A percentile compares a stretch with the other conserved stretches of the same genome.
Evolutionary conservation across 2,888 invertebrate genomes (phyloP).

Genomic region (Napeogenes inachia): DNA sequence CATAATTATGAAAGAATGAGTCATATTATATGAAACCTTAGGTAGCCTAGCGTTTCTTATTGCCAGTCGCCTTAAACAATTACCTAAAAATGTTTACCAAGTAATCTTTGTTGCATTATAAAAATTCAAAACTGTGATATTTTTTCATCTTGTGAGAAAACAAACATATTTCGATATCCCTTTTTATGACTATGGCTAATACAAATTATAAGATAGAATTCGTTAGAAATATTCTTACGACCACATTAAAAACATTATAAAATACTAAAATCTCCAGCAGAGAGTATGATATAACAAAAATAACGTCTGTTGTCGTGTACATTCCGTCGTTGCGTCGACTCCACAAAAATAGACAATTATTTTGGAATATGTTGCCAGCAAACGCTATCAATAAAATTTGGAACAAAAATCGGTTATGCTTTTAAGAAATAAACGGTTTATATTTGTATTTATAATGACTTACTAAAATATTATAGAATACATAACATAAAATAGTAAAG

Average conservation of each 20-base stretch:
- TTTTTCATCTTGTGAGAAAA: too few relatives aligned
- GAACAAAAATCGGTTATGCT: slow-evolving; percentile 23
- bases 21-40: too few relatives aligned
- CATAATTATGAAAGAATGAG: too few relatives aligned
- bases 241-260: not conserved
- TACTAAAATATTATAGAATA: too few relatives aligned
- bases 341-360: slow-evolving; percentile 66
- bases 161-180: too few relatives aligned
- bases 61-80: not conserved
- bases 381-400: slow-evolving; percentile 53
- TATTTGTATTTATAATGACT: not conserved
- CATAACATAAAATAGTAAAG: too few relatives aligned
- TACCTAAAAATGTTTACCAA: not conserved
- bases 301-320: slow-evolving; percentile 53
- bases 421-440: not conserved
- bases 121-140: too few relatives aligned
- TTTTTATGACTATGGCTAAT: too few relatives aligned
- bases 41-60: too few relatives aligned
- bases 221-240: not conserved
- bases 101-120: too few relatives aligned
- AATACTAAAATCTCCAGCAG: slow-evolving; percentile 1
- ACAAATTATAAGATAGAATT: too few relatives aligned
- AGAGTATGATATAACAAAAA: slow-evolving; percentile 47
- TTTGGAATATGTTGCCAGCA: slow-evolving; percentile 66
- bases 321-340: slow-evolving; percentile 61